Percentiles rank a stretch among this genome's conserved stretches.
These are phyloP conservation scores for Tachuris rubrigastra DNA, from an alignment of 2,113 vertebrate species.

Conservation along the genomic window DNA sequence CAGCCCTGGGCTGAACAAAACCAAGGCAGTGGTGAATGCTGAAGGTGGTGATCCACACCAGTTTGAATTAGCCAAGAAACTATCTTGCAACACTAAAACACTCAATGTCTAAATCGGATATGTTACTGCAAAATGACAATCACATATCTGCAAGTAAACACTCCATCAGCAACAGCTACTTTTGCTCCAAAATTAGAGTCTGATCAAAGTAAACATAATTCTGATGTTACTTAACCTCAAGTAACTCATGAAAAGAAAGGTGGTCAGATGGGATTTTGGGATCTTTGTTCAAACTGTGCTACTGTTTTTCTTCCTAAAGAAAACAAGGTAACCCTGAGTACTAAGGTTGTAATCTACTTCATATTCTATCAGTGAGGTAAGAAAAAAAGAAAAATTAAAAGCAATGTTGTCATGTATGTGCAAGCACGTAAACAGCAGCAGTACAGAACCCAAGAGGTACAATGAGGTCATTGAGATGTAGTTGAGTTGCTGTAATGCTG, in stretches of 20 bases:
- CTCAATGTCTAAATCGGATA: accelerated
- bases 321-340: background rate
- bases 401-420: accelerated
- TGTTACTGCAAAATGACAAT: background rate
- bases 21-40: background rate
- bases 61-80: background rate
- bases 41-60: accelerated
- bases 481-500: accelerated
- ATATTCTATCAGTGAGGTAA: background rate
- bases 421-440: accelerated
- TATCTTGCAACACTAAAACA: background rate
- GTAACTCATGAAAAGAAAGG: background rate
- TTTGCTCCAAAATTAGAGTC: background rate
- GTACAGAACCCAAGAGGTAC: background rate
- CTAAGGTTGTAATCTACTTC: background rate
- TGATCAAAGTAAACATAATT: background rate
- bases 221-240: background rate
- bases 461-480: accelerated
- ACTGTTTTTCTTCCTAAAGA: background rate
- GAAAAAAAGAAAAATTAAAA: background rate
- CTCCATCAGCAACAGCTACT: background rate
- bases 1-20: background rate
- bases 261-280: background rate
- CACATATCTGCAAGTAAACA: background rate
- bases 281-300: background rate